phyloP scores from a whole-genome alignment of 2,888 invertebrate genomes.

The Xiphydria camelus region DNA sequence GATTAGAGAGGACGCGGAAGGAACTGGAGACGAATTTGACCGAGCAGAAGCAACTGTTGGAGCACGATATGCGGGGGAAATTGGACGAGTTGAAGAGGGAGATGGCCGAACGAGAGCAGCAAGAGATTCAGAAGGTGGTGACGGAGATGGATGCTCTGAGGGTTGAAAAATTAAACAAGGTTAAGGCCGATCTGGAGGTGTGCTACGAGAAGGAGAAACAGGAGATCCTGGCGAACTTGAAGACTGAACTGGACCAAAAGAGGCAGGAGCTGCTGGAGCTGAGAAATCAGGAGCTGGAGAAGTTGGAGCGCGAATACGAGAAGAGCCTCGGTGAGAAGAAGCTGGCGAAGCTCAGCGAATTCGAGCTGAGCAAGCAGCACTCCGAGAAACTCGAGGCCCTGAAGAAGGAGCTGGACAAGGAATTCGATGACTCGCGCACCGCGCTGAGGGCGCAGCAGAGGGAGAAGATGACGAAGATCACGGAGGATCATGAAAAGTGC shows the following conservation, averaged over 20 bases:
- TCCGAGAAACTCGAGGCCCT: conserved; percentile 64
- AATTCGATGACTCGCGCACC: conserved; percentile 46
- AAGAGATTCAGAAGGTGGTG: conserved; percentile 43
- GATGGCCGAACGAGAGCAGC: conserved; percentile 57
- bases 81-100: conserved; percentile 59
- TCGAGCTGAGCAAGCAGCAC: conserved; percentile 56
- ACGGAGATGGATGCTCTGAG: conserved; percentile 45
- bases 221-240: conserved; percentile 57
- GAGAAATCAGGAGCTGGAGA: conserved; percentile 60
- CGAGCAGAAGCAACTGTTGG: conserved; percentile 58
- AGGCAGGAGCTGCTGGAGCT: conserved; percentile 56
- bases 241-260: conserved; percentile 59
- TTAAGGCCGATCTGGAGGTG: conserved; percentile 47
- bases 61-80: conserved; percentile 57
- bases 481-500: conserved; percentile 53
- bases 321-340: conserved; percentile 52
- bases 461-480: conserved; percentile 51
- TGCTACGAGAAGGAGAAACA: conserved; percentile 56
- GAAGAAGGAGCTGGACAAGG: conserved; percentile 58
- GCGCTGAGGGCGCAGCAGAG: conserved; percentile 45
- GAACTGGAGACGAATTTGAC: conserved; percentile 55
- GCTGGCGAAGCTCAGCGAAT: conserved; percentile 40
- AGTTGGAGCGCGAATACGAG: conserved; percentile 62
- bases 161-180: conserved; percentile 44
- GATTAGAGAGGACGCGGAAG: conserved; percentile 52